phyloP scores from a whole-genome alignment of 2,797 vertebrate genomes.

The Gymnocypris eckloni region DNA sequence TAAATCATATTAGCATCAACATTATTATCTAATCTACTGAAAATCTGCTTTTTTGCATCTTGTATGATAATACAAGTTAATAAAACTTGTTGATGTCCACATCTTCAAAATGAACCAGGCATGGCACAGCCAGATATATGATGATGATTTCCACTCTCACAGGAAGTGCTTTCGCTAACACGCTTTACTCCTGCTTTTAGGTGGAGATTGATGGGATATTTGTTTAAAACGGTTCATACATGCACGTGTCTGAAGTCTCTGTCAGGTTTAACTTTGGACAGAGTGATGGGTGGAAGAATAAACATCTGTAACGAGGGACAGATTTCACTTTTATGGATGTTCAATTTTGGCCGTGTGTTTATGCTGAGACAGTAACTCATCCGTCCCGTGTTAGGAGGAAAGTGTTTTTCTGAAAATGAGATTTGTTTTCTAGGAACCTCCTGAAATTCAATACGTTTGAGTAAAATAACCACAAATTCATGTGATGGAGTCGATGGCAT shows the following conservation, averaged over 20 bases:
- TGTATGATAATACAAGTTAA: not conserved
- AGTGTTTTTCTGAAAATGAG: not conserved
- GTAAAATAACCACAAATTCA: not conserved
- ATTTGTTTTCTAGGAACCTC: not conserved
- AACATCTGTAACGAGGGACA: constrained; percentile 30
- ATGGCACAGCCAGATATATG: constrained; percentile 21
- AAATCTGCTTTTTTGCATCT: too few relatives aligned
- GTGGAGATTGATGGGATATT: constrained; percentile 42
- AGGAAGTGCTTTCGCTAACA: constrained; percentile 37
- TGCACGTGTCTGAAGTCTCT: constrained; percentile 38
- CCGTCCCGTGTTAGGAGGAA: constrained; percentile 1
- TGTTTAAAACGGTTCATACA: constrained; percentile 42
- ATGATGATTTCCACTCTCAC: constrained; percentile 37
- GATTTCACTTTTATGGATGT: constrained; percentile 52
- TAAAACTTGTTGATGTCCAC: not conserved
- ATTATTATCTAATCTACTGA: not conserved
- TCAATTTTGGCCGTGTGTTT: constrained; percentile 18
- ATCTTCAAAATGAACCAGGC: constrained; percentile 42
- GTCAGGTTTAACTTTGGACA: constrained; percentile 55
- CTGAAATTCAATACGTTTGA: not conserved
- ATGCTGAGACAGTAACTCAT: constrained; percentile 3
- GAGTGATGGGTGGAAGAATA: constrained; percentile 38
- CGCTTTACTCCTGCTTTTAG: constrained; percentile 32
- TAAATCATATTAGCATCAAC: not conserved
- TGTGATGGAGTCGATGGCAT: not conserved